Evolutionary conservation across 2,888 invertebrate genomes (phyloP).

Genomic region (Hydriomena furcata): DNA sequence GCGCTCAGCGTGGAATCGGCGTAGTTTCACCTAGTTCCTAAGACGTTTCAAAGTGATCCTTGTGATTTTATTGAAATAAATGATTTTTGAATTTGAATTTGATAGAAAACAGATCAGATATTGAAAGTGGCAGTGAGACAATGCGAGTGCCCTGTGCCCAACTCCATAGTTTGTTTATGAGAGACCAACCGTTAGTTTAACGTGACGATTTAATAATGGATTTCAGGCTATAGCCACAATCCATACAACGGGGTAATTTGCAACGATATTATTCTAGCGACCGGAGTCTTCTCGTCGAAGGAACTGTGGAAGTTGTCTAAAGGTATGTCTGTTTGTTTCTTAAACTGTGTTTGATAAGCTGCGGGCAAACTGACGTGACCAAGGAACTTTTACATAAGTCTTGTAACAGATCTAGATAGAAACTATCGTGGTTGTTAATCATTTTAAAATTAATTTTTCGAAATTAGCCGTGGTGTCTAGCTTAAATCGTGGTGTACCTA

Average conservation of each 20-base stretch:
- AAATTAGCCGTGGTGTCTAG: no score
- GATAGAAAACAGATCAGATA: neutral
- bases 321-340: slow-evolving; percentile 83
- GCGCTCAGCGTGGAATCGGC: no score
- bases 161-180: slow-evolving; percentile 54
- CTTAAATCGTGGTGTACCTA: no score
- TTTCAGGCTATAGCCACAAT: slow-evolving; percentile 94
- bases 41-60: no score
- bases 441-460: no score
- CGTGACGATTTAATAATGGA: slow-evolving; percentile 49
- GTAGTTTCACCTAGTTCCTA: no score
- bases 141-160: slow-evolving; percentile 17
- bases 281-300: slow-evolving; percentile 99
- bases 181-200: slow-evolving; percentile 38
- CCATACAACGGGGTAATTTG: slow-evolving; percentile 99
- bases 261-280: slow-evolving; percentile 99
- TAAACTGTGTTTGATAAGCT: neutral
- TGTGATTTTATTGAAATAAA: no score
- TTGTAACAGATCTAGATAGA: no score
- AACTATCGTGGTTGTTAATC: no score
- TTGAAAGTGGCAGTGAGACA: neutral
- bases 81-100: no score
- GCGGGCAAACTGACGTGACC: neutral
- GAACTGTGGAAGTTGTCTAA: slow-evolving; percentile 99
- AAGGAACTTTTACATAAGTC: no score